Evolutionary conservation across 1,140 invertebrate genomes (phyloP), one percentile per base, ranked within the genome.

Genomic region (Varroa destructor): DNA sequence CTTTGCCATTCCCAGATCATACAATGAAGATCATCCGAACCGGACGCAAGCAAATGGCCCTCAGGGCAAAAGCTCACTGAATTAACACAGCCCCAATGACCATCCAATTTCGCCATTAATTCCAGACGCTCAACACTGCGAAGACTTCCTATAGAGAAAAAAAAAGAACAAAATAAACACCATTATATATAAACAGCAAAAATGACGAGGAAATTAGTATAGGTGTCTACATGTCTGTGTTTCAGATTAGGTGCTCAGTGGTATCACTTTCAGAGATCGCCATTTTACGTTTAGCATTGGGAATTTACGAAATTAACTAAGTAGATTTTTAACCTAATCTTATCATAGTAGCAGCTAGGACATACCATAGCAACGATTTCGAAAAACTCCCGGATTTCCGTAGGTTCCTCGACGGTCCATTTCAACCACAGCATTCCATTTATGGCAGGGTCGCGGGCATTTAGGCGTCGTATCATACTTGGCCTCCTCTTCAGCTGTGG

Each of bases 51-150:
- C 40, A 80, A 72, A n/a, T 75, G 55, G 55, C 89, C 89, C 82
- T 80, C 76, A 70, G 85, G 84, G 81, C 93, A 93, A 79, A 96
- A 97, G 81, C 90, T 87, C 55, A 97, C 83, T 58, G 89, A 86
- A 83, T 96, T 96, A 8, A 96, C 91, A 83, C 93, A 95, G 56
- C 91, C 91, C 76, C 82, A 81, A 81, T 96, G 92, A 74, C 85
- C 84, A 51, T 87, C 84, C 76, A 97, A 81, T 78, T 87, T 86
- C 75, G 87, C 85, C 79, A 88, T 85, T 46, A 91, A 81, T 77
- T 91, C 85, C 76, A 97, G 81, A 74, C 89, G 85, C 79, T 93
- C 86, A 6, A 92, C 88, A 74, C 86, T 85, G 77, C 89, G 85
- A 42, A 92, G 81, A 37, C 90, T 92, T 6, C 87, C 61, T 67